Conservation (phyloP, 2,797 vertebrate genomes). For the Pangasius sanitwongsei region DNA sequence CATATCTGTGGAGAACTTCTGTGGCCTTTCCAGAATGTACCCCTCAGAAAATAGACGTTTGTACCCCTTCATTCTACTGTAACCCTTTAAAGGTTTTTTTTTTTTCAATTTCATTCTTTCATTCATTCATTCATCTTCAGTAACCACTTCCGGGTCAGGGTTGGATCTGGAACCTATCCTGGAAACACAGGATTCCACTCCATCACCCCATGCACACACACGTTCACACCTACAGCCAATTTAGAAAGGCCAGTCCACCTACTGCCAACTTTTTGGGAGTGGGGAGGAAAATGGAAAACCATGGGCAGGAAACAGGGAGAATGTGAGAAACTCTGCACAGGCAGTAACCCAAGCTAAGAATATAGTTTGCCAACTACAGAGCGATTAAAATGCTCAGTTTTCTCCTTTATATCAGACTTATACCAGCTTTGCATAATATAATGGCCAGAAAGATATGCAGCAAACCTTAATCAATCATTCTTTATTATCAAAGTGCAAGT, state of each 20-base stretch:
- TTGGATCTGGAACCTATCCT: neutral
- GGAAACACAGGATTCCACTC: neutral
- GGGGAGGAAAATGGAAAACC: neutral
- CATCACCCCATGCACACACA: neutral
- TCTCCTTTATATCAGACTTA: constrained; percentile 32
- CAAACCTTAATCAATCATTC: constrained; percentile 5
- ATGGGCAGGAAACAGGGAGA: neutral
- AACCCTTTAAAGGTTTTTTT: constrained; percentile 61
- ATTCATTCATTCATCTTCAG: neutral
- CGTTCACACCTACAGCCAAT: neutral
- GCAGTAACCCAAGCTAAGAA: neutral
- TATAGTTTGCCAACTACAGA: constrained; percentile 46
- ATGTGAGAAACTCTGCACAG: neutral
- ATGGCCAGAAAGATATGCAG: constrained; percentile 23
- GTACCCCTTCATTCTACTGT: constrained; percentile 71
- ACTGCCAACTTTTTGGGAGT: neutral
- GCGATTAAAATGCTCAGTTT: constrained; percentile 50
- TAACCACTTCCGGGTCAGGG: neutral
- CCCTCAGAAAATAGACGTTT: constrained; percentile 77
- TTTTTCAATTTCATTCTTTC: neutral
- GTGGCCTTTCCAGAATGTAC: constrained; percentile 77
- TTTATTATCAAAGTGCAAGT: constrained; percentile 3
- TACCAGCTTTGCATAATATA: constrained; percentile 53
- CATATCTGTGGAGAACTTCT: constrained; percentile 71
- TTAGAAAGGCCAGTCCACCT: neutral